Conservation (phyloP, 1,140 invertebrate species). For the Gryon sp. region DNA sequence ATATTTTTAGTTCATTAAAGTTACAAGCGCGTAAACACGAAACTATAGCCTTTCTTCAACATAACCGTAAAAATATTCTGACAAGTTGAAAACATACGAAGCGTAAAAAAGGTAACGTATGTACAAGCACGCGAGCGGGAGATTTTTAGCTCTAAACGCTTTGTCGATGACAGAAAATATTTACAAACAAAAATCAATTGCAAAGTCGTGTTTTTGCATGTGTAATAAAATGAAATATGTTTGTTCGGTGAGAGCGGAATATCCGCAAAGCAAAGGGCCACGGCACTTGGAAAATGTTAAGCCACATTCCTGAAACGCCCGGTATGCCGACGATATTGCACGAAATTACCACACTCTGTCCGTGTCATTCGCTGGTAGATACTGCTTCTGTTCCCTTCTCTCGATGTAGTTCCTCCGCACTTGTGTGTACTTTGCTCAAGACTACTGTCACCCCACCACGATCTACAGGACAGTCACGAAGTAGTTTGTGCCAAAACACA, state of each 20-base stretch:
- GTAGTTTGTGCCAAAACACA: slow-evolving; percentile 59
- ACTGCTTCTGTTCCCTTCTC: slow-evolving; percentile 42
- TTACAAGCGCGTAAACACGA: too few species aligned
- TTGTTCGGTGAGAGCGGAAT: slow-evolving; percentile 53
- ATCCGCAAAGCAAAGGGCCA: slow-evolving; percentile 61
- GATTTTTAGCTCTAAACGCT: slow-evolving; percentile 9
- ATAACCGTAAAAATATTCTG: too few species aligned
- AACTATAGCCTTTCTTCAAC: too few species aligned
- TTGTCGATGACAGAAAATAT: slow-evolving; percentile 18
- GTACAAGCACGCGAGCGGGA: background rate
- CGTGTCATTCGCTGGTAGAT: slow-evolving; percentile 72
- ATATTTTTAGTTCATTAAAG: too few species aligned
- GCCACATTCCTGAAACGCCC: slow-evolving; percentile 74
- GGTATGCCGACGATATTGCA: slow-evolving; percentile 77
- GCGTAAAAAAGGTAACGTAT: background rate
- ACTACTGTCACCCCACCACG: slow-evolving; percentile 48
- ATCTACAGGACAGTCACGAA: slow-evolving; percentile 61
- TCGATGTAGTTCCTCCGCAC: slow-evolving; percentile 48
- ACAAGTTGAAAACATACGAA: too few species aligned
- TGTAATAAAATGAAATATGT: slow-evolving; percentile 61
- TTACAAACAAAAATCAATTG: slow-evolving; percentile 55
- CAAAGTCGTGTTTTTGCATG: slow-evolving; percentile 47
- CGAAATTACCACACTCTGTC: slow-evolving; percentile 77
- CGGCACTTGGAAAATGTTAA: slow-evolving; percentile 74
- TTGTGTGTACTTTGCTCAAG: slow-evolving; percentile 32